These are phyloP conservation scores for Semotilus atromaculatus DNA, from an alignment of 2,797 vertebrate species.

Conservation along the genomic window DNA sequence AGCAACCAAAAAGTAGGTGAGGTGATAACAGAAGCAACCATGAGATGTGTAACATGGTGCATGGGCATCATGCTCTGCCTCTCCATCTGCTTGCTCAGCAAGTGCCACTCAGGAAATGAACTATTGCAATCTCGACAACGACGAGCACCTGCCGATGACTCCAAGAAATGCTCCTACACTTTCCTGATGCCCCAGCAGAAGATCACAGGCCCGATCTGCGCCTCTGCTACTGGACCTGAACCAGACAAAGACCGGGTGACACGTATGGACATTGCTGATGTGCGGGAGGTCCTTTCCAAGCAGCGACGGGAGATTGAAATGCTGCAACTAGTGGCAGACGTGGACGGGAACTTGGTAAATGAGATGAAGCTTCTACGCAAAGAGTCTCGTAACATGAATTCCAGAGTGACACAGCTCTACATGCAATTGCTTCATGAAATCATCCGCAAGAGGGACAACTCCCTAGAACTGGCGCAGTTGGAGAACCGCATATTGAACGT, in stretches of 20 bases:
- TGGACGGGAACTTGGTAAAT: constrained; percentile 95
- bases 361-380: constrained; percentile 98
- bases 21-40: constrained; percentile 67
- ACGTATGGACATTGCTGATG: constrained; percentile 93
- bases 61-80: constrained; percentile 82
- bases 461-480: constrained; percentile 93
- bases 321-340: constrained; percentile 92
- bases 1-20: not conserved
- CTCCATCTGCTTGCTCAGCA: constrained; percentile 71
- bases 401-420: constrained; percentile 96
- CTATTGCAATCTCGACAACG: constrained; percentile 70
- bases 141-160: constrained; percentile 67
- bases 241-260: constrained; percentile 90
- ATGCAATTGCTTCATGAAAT: constrained; percentile 99
- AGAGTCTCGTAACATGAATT: constrained; percentile 99
- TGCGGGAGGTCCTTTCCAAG: constrained; percentile 91
- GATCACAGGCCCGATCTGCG: constrained; percentile 97
- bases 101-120: constrained; percentile 72
- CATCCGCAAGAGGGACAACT: constrained; percentile 96
- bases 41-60: constrained; percentile 85
- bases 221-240: constrained; percentile 85
- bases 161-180: constrained; percentile 95
- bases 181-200: constrained; percentile 95
- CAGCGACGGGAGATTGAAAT: constrained; percentile 94
- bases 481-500: constrained; percentile 97